These are phyloP conservation scores for Diplogasteroides magnus DNA, from an alignment of 1,140 invertebrate species.

Conservation along the genomic window DNA sequence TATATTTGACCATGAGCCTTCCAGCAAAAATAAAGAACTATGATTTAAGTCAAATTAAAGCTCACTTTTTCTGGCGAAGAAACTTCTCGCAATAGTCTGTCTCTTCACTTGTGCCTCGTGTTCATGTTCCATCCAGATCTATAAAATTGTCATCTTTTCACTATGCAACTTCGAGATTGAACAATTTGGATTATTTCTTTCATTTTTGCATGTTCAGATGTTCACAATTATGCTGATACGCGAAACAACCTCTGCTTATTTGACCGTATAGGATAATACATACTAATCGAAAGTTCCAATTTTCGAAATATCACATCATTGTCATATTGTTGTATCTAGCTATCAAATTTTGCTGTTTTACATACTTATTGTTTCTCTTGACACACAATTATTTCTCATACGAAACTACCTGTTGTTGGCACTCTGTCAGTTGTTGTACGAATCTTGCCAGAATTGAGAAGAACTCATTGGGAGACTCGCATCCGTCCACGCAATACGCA, in stretches of 20 bases:
- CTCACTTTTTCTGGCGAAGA: conserved; percentile 44
- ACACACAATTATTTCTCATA: neutral
- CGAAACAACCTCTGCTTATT: neutral
- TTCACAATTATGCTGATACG: neutral
- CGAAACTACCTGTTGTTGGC: conserved; percentile 65
- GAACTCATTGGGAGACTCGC: conserved; percentile 84
- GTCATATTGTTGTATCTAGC: too few relatives aligned
- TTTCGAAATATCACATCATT: too few relatives aligned
- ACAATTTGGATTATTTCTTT: neutral
- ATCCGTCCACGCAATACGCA: conserved; percentile 78
- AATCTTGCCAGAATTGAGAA: conserved; percentile 90
- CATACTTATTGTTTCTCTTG: too few relatives aligned
- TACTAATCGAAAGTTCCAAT: neutral
- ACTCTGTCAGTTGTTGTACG: conserved; percentile 75
- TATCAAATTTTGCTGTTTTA: too few relatives aligned
- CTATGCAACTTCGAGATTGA: neutral
- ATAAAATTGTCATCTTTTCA: neutral
- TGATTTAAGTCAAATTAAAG: conserved; percentile 5
- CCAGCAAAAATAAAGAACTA: conserved; percentile 44
- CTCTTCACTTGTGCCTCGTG: conserved; percentile 76
- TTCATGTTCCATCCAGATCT: conserved; percentile 75
- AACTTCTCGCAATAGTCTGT: conserved; percentile 73
- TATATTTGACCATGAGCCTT: too few relatives aligned
- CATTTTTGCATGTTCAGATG: neutral
- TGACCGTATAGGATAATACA: neutral